phyloP scores from a whole-genome alignment of 2,888 invertebrate genomes.

The Aporophyla lueneburgensis region DNA sequence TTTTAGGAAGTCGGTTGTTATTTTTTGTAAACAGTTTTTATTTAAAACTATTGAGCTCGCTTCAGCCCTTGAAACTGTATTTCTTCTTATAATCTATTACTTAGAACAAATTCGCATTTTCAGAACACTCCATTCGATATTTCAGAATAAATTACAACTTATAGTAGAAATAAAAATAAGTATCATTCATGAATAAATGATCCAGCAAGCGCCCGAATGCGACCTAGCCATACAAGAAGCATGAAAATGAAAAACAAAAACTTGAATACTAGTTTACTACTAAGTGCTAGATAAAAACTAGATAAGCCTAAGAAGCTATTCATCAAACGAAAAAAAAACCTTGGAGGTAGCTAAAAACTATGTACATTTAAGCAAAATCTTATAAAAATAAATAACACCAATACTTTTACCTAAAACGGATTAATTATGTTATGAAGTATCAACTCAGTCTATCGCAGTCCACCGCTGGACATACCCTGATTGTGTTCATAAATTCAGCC shows the following conservation, averaged over 20 bases:
- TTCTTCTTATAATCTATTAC: background rate
- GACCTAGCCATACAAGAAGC: slow-evolving; percentile 53
- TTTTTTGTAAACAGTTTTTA: no score
- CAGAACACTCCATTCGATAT: slow-evolving; percentile 37
- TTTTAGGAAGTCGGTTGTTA: no score
- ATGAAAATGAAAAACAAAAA: slow-evolving; percentile 45
- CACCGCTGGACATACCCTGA: no score
- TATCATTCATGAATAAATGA: slow-evolving; percentile 26
- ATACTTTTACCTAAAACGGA: background rate
- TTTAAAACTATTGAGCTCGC: no score
- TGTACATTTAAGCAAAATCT: slow-evolving; percentile 9
- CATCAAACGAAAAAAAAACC: background rate
- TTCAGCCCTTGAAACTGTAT: background rate
- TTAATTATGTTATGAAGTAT: no score
- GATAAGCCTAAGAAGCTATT: slow-evolving; percentile 3
- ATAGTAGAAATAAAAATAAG: background rate
- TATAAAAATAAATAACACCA: background rate
- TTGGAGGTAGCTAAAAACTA: background rate
- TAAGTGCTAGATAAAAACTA: slow-evolving; percentile 15
- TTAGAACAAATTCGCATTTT: background rate
- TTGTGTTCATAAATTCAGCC: no score
- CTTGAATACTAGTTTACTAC: slow-evolving; percentile 14
- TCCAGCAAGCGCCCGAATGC: slow-evolving; percentile 44
- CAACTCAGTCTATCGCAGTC: no score
- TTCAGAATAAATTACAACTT: background rate